These are phyloP conservation scores for Premnoplex brunnescens DNA, from an alignment of 2,797 vertebrate genomes.

Conservation along the genomic window DNA sequence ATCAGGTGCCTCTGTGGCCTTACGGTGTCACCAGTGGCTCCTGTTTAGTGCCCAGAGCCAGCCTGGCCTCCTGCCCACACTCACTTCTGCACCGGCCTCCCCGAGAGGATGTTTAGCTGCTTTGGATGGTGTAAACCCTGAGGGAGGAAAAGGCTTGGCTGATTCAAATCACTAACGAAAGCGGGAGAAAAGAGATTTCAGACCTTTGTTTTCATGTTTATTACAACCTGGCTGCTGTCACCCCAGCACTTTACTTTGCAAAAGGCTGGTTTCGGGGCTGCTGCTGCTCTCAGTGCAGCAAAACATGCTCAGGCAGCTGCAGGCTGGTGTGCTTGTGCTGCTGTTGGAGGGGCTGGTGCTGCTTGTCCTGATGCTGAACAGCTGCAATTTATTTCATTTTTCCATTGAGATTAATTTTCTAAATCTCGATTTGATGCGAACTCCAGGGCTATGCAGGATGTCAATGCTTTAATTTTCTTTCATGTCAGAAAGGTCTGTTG, in stretches of 20 bases:
- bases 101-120: neutral
- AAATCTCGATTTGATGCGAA: neutral
- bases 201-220: conserved; percentile 33
- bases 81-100: neutral
- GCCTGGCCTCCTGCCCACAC: neutral
- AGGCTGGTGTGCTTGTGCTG: neutral
- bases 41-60: fast-evolving
- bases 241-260: neutral
- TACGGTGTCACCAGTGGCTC: neutral
- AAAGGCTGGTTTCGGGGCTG: neutral
- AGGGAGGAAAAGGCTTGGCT: conserved; percentile 22
- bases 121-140: neutral
- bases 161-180: conserved; percentile 14
- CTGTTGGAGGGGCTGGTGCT: neutral
- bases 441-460: neutral
- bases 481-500: neutral
- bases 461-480: fast-evolving
- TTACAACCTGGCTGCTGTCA: neutral
- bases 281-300: neutral
- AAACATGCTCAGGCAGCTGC: neutral
- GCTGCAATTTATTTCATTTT: neutral
- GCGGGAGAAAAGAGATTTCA: conserved; percentile 31
- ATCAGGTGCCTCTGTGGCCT: neutral
- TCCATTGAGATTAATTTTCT: neutral
- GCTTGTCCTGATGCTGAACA: neutral